Percentiles rank a stretch among this genome's conserved stretches.
Evolutionary conservation across 2,888 invertebrate species (phyloP).

Genomic region (Cabera pusaria): DNA sequence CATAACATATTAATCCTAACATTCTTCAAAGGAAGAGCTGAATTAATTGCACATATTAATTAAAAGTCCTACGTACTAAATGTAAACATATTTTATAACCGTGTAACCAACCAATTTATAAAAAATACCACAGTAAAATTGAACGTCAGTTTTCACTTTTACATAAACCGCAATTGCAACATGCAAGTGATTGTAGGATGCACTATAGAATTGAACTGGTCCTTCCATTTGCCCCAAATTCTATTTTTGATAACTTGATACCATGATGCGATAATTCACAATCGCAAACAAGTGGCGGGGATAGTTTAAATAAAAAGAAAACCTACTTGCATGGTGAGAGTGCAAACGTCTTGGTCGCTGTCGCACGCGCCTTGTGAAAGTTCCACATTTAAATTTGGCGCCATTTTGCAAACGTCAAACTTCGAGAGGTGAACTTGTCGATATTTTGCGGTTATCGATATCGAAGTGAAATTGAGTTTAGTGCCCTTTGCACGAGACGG

Average conservation of each 20-base stretch:
- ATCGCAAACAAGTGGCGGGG: slow-evolving; percentile 59
- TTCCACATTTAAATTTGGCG: slow-evolving; percentile 56
- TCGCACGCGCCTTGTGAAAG: slow-evolving; percentile 65
- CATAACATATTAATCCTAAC: no score
- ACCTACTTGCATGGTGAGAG: slow-evolving; percentile 67
- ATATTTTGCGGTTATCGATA: slow-evolving; percentile 21
- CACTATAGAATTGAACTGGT: slow-evolving; percentile 17
- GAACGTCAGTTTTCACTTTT: no score
- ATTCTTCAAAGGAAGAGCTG: no score
- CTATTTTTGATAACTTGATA: slow-evolving; percentile 59
- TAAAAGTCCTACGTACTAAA: no score
- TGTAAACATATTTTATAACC: no score
- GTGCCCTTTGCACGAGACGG: slow-evolving; percentile 40
- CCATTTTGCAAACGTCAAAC: slow-evolving; percentile 37
- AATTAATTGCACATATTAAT: no score
- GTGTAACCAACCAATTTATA: no score
- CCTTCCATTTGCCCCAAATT: slow-evolving; percentile 49
- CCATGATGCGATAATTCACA: slow-evolving; percentile 64
- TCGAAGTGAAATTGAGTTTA: slow-evolving; percentile 35
- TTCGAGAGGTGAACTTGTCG: slow-evolving; percentile 26
- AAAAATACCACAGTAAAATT: no score
- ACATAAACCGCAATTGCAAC: no score
- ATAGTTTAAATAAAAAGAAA: slow-evolving; percentile 77
- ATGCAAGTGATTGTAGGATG: no score
- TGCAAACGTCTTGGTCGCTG: slow-evolving; percentile 54